Evolutionary conservation across 2,797 vertebrate species (phyloP).

Genomic region (Craterocephalus amniculus): DNA sequence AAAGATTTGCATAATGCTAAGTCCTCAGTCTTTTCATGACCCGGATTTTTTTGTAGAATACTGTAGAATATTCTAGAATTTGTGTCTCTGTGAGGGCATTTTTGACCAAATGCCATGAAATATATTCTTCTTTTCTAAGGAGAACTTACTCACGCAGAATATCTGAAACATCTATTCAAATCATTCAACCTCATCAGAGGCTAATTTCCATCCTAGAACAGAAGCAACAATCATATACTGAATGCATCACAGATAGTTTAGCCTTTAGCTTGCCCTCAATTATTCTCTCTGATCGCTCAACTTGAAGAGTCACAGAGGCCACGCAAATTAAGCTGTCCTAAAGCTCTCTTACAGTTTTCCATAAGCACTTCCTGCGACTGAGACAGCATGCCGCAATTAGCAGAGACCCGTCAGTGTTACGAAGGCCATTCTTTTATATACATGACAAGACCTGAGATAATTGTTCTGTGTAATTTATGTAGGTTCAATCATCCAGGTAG

Average conservation of each 20-base stretch:
- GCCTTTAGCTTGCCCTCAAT: conserved; percentile 73
- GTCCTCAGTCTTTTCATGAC: not conserved
- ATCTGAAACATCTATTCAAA: conserved; percentile 44
- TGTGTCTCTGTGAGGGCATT: conserved; percentile 7
- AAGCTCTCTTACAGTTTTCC: conserved; percentile 56
- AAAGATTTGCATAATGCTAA: not conserved
- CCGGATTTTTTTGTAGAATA: not conserved
- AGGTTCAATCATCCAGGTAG: conserved; percentile 34
- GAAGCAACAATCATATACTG: conserved; percentile 56
- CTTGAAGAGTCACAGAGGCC: conserved; percentile 70
- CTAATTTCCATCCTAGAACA: conserved; percentile 56
- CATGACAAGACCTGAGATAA: conserved; percentile 23
- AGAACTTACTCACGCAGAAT: conserved; percentile 6
- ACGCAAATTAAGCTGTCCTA: conserved; percentile 62
- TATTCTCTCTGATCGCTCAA: conserved; percentile 61
- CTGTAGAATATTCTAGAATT: too few relatives aligned
- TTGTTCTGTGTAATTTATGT: conserved; percentile 29
- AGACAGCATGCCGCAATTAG: conserved; percentile 46
- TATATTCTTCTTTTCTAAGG: too few relatives aligned
- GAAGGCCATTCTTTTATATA: conserved; percentile 36
- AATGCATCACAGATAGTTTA: conserved; percentile 65
- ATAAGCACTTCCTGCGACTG: conserved; percentile 52
- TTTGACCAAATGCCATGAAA: conserved; percentile 16
- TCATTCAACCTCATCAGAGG: conserved; percentile 20
- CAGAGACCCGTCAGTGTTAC: conserved; percentile 28